Base-by-base conservation (phyloP, 2,888 invertebrate genomes). In the Limnephilus auricula region DNA sequence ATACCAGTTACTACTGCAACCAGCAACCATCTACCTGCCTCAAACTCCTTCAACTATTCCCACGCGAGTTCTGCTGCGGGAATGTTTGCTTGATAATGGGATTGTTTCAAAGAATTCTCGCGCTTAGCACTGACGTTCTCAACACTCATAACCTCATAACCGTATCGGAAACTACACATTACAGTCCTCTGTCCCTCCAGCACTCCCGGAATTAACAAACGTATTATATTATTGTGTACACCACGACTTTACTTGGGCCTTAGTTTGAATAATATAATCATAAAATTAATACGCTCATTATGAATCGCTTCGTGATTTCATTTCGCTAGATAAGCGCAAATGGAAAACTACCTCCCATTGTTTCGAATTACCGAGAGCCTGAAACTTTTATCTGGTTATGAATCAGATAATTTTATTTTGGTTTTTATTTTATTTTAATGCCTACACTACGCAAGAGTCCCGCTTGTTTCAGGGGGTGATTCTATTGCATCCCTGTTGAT, bases 1-100 rank as follows among this genome's bases (percentile, higher is more conserved):
- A 30, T 40, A 85, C 9, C n/a, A 32, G 32, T 15, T 32, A 13
- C 13, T n/a, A n/a, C 30, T 4, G 34, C 34, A 4, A 34, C 45
- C 45, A 45, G 40, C 12, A 13, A 37, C 37, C 37, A 40, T 13
- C 45, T 15, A 15, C 65, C 65, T 65, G 65, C 65, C 65, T 65
- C 65, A n/a, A 65, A 65, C 25, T 65, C 25, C 65, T 80, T 80
- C 80, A 89, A 89, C 80, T 89, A 89, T 89, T 80, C 31, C 18
- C 80, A 79, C 37, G 40, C 80, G 30, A 80, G 80, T 80, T 80
- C 31, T 37, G 30, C n/a, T 40, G 31, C 40, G 45, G 40, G 89
- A 89, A 89, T 89, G 40, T 89, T 80, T 80, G 80, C 89, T 79
- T 65, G 89, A 89, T 89, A 89, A 89, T 89, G 89, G 50, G 80